phyloP scores from a whole-genome alignment of 2,113 vertebrate genomes.

The Corythaixoides concolor region DNA sequence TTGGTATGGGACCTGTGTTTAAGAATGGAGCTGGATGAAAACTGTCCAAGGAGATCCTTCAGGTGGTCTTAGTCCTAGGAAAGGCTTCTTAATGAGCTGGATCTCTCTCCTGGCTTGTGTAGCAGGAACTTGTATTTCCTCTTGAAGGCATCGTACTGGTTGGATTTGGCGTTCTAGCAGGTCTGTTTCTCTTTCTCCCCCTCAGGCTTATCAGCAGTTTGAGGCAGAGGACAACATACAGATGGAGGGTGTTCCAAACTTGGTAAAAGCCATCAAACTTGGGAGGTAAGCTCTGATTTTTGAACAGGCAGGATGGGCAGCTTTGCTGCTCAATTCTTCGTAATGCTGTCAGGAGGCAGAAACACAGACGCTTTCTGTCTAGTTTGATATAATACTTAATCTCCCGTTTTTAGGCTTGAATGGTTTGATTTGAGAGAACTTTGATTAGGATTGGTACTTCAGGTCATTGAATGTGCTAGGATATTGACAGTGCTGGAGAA shows the following conservation, averaged over 20 bases:
- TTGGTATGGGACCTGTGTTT: slow-evolving; percentile 12
- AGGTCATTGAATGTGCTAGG: neutral
- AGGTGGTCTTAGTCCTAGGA: slow-evolving; percentile 8
- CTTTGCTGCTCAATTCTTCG: neutral
- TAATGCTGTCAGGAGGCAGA: neutral
- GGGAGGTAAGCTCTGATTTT: slow-evolving; percentile 79
- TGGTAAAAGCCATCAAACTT: slow-evolving; percentile 78
- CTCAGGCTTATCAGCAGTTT: slow-evolving; percentile 80
- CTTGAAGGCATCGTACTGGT: slow-evolving; percentile 58
- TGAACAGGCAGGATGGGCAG: slow-evolving; percentile 60
- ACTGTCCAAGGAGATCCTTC: slow-evolving; percentile 28
- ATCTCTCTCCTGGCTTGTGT: slow-evolving; percentile 33
- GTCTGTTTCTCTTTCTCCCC: slow-evolving; percentile 81
- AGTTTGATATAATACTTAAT: neutral
- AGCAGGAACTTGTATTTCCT: slow-evolving; percentile 52
- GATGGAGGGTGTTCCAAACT: slow-evolving; percentile 80
- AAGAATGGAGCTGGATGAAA: neutral
- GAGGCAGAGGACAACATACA: slow-evolving; percentile 79
- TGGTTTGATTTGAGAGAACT: neutral
- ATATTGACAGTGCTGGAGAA: neutral
- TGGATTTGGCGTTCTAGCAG: slow-evolving; percentile 74
- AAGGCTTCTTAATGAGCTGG: neutral
- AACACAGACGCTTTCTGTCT: neutral
- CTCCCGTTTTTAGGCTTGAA: neutral
- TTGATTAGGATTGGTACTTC: neutral